Base-by-base conservation (phyloP, 1,140 invertebrate species). In the Bombus balteatus region DNA sequence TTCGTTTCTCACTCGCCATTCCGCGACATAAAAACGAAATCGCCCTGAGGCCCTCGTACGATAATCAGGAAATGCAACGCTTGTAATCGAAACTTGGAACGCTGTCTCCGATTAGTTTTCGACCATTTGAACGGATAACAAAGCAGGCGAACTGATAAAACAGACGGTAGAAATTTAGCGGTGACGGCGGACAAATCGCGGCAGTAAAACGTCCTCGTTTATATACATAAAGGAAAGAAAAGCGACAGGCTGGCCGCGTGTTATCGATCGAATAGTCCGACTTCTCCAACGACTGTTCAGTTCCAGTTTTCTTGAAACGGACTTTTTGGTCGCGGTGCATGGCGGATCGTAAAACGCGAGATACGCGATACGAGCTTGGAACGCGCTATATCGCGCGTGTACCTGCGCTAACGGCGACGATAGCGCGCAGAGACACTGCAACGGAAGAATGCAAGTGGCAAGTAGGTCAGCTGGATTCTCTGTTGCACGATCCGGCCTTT, bases 381-480 rank as follows among this genome's bases (percentile, higher is more conserved):
- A 78, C 72, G 84, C 13, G 80, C 81, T 89, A 83, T 89, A 79
- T 83, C 22, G 47, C 73, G 28, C 74, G 87, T 81, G 83, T 89
- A 88, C 87, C 88, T 89, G 88, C 83, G 72, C 81, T 59, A 62
- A 57, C 86, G 84, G 39, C 88, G 84, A 86, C 70, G 88, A 89
- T 89, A 89, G 75, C 87, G 59, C 75, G 71, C 79, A 65, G 78
- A 85, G 85, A 87, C 72, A 75, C 81, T 73, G 85, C 41, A 78
- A 87, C 85, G 85, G 85, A 90, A 87, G 85, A 90, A 84, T 86
- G 83, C 80, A 81, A 76, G 75, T 70, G 66, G 88, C 88, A 87
- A 90, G 85, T 90, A 74, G 89, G 88, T 90, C 88, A 90, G 89
- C 81, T 90, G 88, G 88, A 89, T 89, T 89, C 88, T 89, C 84